A percentile compares a stretch with the other conserved stretches of the same genome.
Conservation (phyloP, 2,888 invertebrate genomes). For the Metalampra italica region DNA sequence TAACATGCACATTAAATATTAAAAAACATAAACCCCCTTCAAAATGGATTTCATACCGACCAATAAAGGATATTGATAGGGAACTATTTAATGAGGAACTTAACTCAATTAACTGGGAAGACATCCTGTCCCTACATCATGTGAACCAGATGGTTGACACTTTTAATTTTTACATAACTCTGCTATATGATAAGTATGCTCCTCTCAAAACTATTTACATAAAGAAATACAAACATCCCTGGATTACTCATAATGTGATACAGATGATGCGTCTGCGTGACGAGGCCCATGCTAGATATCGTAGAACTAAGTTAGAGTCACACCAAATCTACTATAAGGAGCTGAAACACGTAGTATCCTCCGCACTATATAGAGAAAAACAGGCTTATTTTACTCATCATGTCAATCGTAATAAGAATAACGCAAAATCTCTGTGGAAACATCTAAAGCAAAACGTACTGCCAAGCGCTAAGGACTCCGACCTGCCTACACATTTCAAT, state of each 20-base stretch:
- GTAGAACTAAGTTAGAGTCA: neutral
- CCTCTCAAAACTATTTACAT: neutral
- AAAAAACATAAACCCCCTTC: neutral
- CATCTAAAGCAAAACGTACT: neutral
- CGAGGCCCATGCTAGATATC: neutral
- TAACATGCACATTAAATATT: neutral
- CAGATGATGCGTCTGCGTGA: neutral
- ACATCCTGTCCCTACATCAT: neutral
- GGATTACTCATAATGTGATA: neutral
- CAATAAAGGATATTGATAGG: neutral
- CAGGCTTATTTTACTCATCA: neutral
- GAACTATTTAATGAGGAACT: neutral
- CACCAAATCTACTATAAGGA: neutral
- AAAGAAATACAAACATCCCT: neutral
- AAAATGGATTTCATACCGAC: neutral
- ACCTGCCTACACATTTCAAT: neutral
- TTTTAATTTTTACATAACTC: neutral
- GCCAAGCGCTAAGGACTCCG: neutral
- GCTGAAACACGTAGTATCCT: neutral
- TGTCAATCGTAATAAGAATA: neutral
- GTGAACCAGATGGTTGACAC: neutral
- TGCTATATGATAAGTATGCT: neutral
- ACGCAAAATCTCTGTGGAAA: neutral
- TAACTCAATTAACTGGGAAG: neutral
- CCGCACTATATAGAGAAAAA: neutral